Percentiles rank a stretch among this genome's conserved stretches.
Evolutionary conservation across 2,113 vertebrate genomes (phyloP).

Genomic region (Pyrgilauda ruficollis): DNA sequence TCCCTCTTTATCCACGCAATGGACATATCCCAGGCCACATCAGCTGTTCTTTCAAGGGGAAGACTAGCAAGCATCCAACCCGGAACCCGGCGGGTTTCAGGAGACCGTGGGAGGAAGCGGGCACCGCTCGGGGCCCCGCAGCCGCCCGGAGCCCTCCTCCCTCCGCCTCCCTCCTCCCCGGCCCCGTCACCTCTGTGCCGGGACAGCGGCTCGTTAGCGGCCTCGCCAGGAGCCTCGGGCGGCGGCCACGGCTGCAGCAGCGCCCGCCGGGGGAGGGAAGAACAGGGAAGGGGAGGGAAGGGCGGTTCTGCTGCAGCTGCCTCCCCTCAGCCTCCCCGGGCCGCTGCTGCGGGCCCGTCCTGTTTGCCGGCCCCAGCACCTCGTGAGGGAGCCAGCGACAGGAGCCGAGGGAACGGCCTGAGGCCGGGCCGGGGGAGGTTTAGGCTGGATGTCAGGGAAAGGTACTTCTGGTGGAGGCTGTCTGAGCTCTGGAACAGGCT

Average conservation of each 20-base stretch:
- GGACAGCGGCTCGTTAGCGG: neutral
- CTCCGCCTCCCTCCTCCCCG: no score
- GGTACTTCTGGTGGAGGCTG: neutral
- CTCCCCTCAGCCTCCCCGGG: neutral
- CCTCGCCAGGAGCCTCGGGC: no score
- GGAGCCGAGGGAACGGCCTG: neutral
- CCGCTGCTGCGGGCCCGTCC: no score
- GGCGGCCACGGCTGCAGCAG: neutral
- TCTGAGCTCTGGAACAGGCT: neutral
- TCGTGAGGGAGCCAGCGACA: accelerated
- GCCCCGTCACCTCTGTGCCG: neutral
- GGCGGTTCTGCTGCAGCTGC: neutral
- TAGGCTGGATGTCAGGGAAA: neutral
- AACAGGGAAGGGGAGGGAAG: neutral
- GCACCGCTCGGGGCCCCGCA: neutral
- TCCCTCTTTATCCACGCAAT: neutral
- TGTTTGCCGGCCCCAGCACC: accelerated
- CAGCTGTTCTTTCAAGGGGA: no score
- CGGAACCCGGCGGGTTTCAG: neutral
- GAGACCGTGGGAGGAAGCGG: neutral
- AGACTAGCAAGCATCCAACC: neutral
- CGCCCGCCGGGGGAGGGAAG: neutral
- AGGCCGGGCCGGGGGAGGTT: neutral
- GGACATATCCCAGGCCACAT: accelerated
- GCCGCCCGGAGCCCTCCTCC: no score